Evolutionary conservation across 2,113 vertebrate genomes (phyloP), one percentile per base, ranked within the genome.

Genomic region (Siniperca chuatsi): DNA sequence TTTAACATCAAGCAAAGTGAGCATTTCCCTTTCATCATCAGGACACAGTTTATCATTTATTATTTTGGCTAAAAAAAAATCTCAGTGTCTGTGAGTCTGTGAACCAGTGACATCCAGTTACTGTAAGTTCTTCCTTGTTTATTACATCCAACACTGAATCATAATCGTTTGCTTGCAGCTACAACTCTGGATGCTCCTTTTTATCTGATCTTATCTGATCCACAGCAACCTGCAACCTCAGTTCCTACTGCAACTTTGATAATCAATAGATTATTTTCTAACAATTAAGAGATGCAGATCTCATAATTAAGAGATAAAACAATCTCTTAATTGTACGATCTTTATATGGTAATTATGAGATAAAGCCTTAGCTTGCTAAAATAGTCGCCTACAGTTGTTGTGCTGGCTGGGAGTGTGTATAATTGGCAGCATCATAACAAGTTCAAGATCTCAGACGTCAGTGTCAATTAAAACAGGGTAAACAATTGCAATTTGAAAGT

Each of bases 231-330:
- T 46, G 55, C 20, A 79, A 18, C 21, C 46, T 58, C 50, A 33
- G 4, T 3, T 20, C 52, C 42, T 4, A 20, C 23, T 61, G 40
- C 33, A 40, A 6, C 23, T 4, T 8, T 68, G 65, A 76, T 48
- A 64, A 73, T 74, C 40, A 23, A 25, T 13, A 68, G 42, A 42
- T 79, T 13, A 44, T 44, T 29, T 42, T 46, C n/a, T 57, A 15
- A 44, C 33, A 46, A 72, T 80, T 55, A 91, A 42, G 9, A 75
- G 70, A 86, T 75, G 69, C 6, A 42, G 0, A 76, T 79, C 69
- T 79, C 4, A 4, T 58, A 72, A 81, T 83, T 52, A 40, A 57
- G 67, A 82, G 37, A 81, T 69, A 29, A 70, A 81, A 61, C 4
- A 1, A 33, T 50, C 4, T 50, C 40, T 52, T 33, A 42, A 80